Base-by-base conservation (phyloP, 2,113 vertebrate genomes). In the Pseudorectes ferrugineus region DNA sequence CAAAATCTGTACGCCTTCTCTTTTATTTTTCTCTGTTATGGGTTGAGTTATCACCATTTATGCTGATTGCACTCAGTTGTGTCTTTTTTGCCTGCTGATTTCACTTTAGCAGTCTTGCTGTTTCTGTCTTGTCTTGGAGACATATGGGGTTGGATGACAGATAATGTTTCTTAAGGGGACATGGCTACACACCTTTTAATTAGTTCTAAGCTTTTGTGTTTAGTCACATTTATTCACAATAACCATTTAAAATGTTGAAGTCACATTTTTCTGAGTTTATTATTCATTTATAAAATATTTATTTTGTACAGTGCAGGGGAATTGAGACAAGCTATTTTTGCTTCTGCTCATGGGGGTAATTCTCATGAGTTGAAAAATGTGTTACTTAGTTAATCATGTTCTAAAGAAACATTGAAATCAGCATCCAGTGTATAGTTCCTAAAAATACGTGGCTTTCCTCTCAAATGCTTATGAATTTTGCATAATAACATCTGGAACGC, bases 21-120 rank as follows among this genome's bases (percentile, higher is more conserved):
- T 96, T 92, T 95, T 89, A 85, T 95, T 96, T 96, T 93, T 66
- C 91, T 93, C 73, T 67, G 87, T 97, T 96, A 94, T 45, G 46
- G 63, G 70, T 77, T 96, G 94, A 94, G 89, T 96, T 95, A 96
- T 96, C 88, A 61, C 78, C 89, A 40, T 92, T 90, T 83, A 62
- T 86, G 62, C 76, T 95, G 91, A 88, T 96, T 97, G 92, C 82
- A 84, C 89, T 90, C 93, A 71, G 78, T 94, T 95, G 83, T 84
- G 63, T 58, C 88, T 92, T 95, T 94, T 94, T 95, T 93, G 89
- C 95, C 91, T 96, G 92, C 85, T 97, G 90, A 89, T 95, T 97
- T 95, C 79, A 65, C 84, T 95, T 95, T 70, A 88, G 67, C 88
- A 85, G 45, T 79, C 95, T 97, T 92, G 88, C 95, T 97, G 95